These are phyloP conservation scores for Taurulus bubalis DNA, from an alignment of 2,113 vertebrate species.

Conservation along the genomic window DNA sequence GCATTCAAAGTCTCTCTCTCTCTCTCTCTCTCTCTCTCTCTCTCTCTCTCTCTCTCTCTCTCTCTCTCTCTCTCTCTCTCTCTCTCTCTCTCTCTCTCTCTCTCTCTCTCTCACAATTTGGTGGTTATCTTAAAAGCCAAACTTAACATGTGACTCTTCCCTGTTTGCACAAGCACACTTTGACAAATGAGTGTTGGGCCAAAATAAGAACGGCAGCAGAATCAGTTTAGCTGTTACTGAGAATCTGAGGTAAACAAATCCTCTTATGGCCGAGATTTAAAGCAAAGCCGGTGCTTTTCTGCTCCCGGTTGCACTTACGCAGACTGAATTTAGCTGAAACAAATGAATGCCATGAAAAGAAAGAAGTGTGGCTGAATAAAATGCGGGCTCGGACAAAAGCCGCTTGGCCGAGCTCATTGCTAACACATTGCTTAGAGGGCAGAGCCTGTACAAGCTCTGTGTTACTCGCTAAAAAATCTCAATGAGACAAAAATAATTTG, in stretches of 20 bases:
- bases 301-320: constrained; percentile 52
- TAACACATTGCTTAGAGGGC: constrained; percentile 37
- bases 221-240: constrained; percentile 60
- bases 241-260: constrained; percentile 74
- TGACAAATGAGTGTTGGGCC: constrained; percentile 51
- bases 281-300: constrained; percentile 62
- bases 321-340: constrained; percentile 66
- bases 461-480: constrained; percentile 27
- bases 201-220: constrained; percentile 55
- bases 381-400: constrained; percentile 44
- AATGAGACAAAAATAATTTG: constrained; percentile 23
- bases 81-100: too few species aligned
- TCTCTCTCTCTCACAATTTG: too few species aligned
- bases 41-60: too few species aligned
- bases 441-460: constrained; percentile 15
- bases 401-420: constrained; percentile 38
- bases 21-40: too few species aligned
- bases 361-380: constrained; percentile 44
- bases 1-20: too few species aligned
- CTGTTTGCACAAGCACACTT: constrained; percentile 47
- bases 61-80: too few species aligned
- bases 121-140: constrained; percentile 33
- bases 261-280: constrained; percentile 69
- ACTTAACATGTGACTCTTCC: constrained; percentile 31
- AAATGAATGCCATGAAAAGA: constrained; percentile 61